Percentiles rank a stretch among this genome's conserved stretches.
Conservation (phyloP, 2,888 invertebrate species). For the Galerucella nymphaeae region DNA sequence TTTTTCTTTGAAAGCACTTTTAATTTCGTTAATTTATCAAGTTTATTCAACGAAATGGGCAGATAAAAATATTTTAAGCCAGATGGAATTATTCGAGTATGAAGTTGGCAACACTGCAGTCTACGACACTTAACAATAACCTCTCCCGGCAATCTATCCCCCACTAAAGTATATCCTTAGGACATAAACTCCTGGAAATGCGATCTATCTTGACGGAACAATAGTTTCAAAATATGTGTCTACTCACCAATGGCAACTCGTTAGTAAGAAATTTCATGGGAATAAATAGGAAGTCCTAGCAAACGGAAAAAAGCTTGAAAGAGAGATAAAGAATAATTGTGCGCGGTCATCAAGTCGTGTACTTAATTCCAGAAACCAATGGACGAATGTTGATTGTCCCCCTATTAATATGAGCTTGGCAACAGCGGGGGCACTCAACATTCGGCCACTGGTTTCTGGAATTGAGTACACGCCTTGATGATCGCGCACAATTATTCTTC, state of each 20-base stretch:
- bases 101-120: constrained; percentile 13
- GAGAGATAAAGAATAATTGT: too few relatives aligned
- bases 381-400: too few relatives aligned
- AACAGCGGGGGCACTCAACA: too few relatives aligned
- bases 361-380: too few relatives aligned
- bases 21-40: background rate
- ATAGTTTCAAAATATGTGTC: constrained; percentile 30
- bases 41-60: background rate
- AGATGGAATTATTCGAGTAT: too few relatives aligned
- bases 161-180: constrained; percentile 33
- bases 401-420: too few relatives aligned
- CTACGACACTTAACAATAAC: constrained; percentile 29
- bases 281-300: background rate
- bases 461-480: too few relatives aligned
- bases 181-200: constrained; percentile 37
- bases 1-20: background rate
- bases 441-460: too few relatives aligned
- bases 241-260: constrained; percentile 18
- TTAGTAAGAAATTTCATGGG: background rate
- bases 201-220: constrained; percentile 32
- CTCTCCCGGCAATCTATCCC: constrained; percentile 21
- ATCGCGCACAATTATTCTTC: too few relatives aligned
- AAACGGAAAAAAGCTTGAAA: too few relatives aligned
- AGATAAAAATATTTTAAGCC: background rate
- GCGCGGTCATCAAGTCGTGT: too few relatives aligned